Evolutionary conservation across 2,888 invertebrate genomes (phyloP), one percentile per base, ranked within the genome.

Genomic region (Ochropleura leucogaster): DNA sequence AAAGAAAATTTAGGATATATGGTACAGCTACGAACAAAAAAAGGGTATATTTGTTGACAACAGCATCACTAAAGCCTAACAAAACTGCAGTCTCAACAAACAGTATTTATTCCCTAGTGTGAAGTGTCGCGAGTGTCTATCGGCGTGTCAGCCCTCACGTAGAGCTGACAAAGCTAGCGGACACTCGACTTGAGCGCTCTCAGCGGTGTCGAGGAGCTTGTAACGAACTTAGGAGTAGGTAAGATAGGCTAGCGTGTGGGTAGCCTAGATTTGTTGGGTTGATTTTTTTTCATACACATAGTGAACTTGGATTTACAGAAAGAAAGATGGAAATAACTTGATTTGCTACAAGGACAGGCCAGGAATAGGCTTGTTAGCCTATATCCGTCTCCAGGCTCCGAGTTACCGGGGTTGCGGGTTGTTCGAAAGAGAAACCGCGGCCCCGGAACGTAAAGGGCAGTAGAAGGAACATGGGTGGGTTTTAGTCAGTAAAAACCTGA

Each of bases 111-210:
- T 73, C 65, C 69, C 16, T 49, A 73, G 77, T 82, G 82, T 81
- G 72, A 71, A 84, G 82, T 66, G 73, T 79, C 49, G 53, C 47
- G 76, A 30, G 70, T 65, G 86, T 78, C 75, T 83, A 85, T 86
- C 80, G 77, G 76, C 82, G 77, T 77, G 76, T 69, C 79, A 72
- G 47, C 55, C 51, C 83, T 84, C 83, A 78, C 78, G 79, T 87
- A 87, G 71, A 87, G 89, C 89, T 89, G 89, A 89, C 89, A 87
- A 88, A 88, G 89, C 86, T 62, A 68, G 83, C 83, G 71, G 80
- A 82, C 85, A 82, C 87, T 87, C 49, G 44, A 69, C 75, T 72
- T 57, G 72, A 87, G 85, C 8, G 71, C 80, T 79, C 88, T 89
- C 81, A 47, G 80, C 70, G 64, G 76, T 81, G 73, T 79, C 67